phyloP scores from a whole-genome alignment of 2,113 vertebrate species.

The Podarcis raffonei region DNA sequence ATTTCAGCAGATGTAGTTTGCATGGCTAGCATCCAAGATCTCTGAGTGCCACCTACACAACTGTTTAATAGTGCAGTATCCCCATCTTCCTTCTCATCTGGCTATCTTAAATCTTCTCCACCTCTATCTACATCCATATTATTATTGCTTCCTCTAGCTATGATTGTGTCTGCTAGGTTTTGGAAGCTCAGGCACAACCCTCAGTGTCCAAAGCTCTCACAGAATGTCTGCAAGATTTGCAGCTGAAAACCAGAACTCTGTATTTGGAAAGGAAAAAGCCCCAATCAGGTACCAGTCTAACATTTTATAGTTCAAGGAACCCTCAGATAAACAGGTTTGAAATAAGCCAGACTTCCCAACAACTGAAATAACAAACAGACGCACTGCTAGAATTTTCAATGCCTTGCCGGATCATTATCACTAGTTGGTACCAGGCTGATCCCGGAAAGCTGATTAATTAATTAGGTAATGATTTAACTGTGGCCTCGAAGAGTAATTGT shows the following conservation, averaged over 20 bases:
- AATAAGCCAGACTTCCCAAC: not conserved
- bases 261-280: not conserved
- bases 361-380: conserved; percentile 6
- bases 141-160: not conserved
- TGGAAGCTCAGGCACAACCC: not conserved
- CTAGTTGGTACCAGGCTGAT: conserved; percentile 6
- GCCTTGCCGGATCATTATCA: conserved; percentile 19
- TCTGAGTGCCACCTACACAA: too few relatives aligned
- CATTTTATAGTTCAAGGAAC: not conserved
- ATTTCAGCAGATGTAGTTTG: too few relatives aligned
- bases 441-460: conserved; percentile 3
- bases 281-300: not conserved
- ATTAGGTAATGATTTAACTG: conserved; percentile 27
- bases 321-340: not conserved
- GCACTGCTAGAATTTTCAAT: not conserved
- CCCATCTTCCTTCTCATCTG: too few relatives aligned
- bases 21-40: too few relatives aligned
- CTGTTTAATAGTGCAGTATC: too few relatives aligned
- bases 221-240: not conserved
- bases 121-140: too few relatives aligned
- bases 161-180: not conserved
- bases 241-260: not conserved
- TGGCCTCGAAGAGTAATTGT: conserved; percentile 11
- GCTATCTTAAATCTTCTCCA: too few relatives aligned
- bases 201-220: not conserved